These are phyloP conservation scores for Drosophila paucipuncta DNA, from an alignment of 2,888 invertebrate genomes.

Conservation along the genomic window DNA sequence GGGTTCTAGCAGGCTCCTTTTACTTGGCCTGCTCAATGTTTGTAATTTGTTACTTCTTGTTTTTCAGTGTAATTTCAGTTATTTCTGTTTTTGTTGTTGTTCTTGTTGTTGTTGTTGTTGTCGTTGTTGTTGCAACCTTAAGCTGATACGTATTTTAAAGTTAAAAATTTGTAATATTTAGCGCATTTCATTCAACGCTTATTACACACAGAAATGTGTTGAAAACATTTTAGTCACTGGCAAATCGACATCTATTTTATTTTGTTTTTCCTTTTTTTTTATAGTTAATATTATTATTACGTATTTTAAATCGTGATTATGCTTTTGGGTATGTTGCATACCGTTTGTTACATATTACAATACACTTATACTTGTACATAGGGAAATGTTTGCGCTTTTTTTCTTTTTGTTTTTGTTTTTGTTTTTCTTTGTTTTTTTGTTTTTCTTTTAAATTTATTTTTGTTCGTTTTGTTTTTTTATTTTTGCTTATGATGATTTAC, in stretches of 20 bases:
- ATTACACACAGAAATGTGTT: slow-evolving; percentile 16
- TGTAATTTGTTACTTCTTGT: not conserved
- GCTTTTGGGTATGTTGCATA: slow-evolving; percentile 81
- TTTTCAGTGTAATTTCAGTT: slow-evolving; percentile 6
- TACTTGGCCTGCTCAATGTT: slow-evolving; percentile 28
- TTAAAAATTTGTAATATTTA: slow-evolving; percentile 48
- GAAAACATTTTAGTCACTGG: slow-evolving; percentile 82
- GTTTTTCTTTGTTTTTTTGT: slow-evolving; percentile 23
- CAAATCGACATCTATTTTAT: slow-evolving; percentile 71
- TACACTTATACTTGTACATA: slow-evolving; percentile 59
- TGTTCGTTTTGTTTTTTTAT: slow-evolving; percentile 28
- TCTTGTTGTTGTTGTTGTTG: slow-evolving; percentile 9
- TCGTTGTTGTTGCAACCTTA: slow-evolving; percentile 82
- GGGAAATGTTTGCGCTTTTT: slow-evolving; percentile 67
- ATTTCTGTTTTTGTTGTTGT: slow-evolving; percentile 12
- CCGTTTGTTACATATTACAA: slow-evolving; percentile 64
- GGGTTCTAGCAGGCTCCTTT: slow-evolving; percentile 45
- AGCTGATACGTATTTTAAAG: slow-evolving; percentile 85
- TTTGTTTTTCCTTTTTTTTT: slow-evolving; percentile 16
- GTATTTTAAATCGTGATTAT: slow-evolving; percentile 82
- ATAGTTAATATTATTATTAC: slow-evolving; percentile 66
- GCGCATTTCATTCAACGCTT: slow-evolving; percentile 33
- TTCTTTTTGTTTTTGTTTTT: slow-evolving; percentile 22
- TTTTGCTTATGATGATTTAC: slow-evolving; percentile 26
- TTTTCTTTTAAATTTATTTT: slow-evolving; percentile 24